These are phyloP conservation scores for Physocephala rufipes DNA, from an alignment of 2,888 invertebrate species.

Conservation along the genomic window DNA sequence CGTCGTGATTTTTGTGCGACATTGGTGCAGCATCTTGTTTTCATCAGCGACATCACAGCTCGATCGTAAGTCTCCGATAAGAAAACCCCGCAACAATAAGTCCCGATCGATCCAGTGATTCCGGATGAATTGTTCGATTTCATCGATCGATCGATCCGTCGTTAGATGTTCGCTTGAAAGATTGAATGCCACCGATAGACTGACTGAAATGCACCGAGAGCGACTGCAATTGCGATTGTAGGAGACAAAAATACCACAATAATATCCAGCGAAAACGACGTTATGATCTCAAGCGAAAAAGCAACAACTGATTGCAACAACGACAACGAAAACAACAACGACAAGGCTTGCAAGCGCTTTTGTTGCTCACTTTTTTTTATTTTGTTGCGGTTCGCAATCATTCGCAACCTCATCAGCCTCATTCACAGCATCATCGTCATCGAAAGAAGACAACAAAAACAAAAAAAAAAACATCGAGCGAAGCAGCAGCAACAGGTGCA, in stretches of 20 bases:
- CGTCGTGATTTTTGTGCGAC: conserved; percentile 33
- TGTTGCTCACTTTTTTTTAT: too few species aligned
- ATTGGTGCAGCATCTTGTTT: conserved; percentile 26
- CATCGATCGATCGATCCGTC: conserved; percentile 18
- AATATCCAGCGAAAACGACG: too few species aligned
- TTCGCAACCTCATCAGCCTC: too few species aligned
- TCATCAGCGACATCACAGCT: not conserved
- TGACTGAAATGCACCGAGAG: conserved; percentile 4
- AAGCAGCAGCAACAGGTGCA: conserved; percentile 43
- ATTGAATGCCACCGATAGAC: conserved; percentile 53
- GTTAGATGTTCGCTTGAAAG: conserved; percentile 53
- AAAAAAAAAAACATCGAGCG: not conserved
- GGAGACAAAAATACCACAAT: conserved; percentile 1
- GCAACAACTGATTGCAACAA: not conserved
- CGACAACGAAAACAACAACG: not conserved
- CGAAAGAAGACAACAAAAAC: not conserved
- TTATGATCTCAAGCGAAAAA: too few species aligned
- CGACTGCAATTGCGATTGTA: not conserved
- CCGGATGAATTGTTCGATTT: conserved; percentile 9
- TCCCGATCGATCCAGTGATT: not conserved
- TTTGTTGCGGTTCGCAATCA: too few species aligned
- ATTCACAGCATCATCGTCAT: too few species aligned
- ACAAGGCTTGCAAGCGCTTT: conserved; percentile 13
- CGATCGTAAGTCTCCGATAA: conserved; percentile 26
- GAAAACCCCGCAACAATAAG: conserved; percentile 24